Evolutionary conservation across 2,113 vertebrate genomes (phyloP), one percentile per base, ranked within the genome.

Genomic region (Neolamprologus cancellatus): DNA sequence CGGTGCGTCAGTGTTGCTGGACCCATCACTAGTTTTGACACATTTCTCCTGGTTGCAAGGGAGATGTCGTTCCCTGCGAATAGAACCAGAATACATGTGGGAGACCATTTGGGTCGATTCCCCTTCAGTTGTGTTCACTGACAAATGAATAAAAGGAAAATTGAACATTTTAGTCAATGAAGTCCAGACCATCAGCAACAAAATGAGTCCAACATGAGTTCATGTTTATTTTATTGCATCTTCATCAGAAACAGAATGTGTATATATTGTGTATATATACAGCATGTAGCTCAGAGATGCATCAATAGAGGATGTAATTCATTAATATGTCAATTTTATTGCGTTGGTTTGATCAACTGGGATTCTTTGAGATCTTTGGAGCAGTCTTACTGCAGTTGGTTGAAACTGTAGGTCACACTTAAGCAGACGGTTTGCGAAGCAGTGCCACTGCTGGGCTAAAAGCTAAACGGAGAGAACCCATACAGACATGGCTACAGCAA

Each of bases 191-290:
- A 54, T 6, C 28, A 85, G 53, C 2, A 82, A 74, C 2, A 46
- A 28, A 87, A 78, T 9, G 57, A 86, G 59, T 48, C 50, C 3
- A 10, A 64, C n/a, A 44, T 28, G 41, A 66, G 41, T 90, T 87
- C 46, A 7, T 64, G 6, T 66, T 34, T 18, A 66, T 32, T 94
- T 92, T 94, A 94, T 92, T 94, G 87, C 87, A 82, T 41, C 74
- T 87, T 88, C 76, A 79, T 91, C 88, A 83, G 88, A 90, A 88
- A 88, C 79, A 87, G 41, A n/a, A 9, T 64, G 79, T 30, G 66
- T 48, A 74, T 74, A 74, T 74, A 74, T 11, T 18, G 23, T 28
- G 23, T 48, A 18, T 76, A 76, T 76, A 90, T 74, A 91, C 83
- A 91, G 28, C 13, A 48, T 57, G 57, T 25, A 85, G 84, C 74